Evolutionary conservation across 1,140 invertebrate species (phyloP).

Genomic region (Drosophila erecta): DNA sequence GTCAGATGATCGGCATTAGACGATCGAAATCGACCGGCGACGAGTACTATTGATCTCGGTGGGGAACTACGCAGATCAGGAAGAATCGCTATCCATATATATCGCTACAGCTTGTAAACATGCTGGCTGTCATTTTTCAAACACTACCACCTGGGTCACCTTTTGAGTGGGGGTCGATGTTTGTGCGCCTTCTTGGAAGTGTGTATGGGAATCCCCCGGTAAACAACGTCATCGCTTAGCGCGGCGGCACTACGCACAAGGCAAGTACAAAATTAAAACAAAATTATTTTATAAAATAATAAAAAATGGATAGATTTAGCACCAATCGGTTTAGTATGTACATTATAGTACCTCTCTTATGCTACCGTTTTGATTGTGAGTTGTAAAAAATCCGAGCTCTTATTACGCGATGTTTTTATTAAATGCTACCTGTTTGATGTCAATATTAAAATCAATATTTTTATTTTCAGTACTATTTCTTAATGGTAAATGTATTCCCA

Average conservation of each 20-base stretch:
- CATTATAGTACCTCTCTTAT: too few relatives aligned
- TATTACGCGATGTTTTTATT: too few relatives aligned
- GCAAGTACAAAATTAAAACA: neutral
- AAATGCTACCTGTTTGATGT: too few relatives aligned
- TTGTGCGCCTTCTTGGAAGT: constrained; percentile 31
- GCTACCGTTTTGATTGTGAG: too few relatives aligned
- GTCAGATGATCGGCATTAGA: constrained; percentile 60
- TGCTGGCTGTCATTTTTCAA: neutral
- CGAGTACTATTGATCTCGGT: constrained; percentile 22
- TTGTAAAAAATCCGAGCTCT: too few relatives aligned
- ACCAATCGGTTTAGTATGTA: too few relatives aligned
- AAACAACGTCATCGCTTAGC: constrained; percentile 19
- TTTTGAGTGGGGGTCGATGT: constrained; percentile 27
- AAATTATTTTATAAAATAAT: too few relatives aligned
- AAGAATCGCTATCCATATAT: constrained; percentile 13
- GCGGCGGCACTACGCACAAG: neutral
- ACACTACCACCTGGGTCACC: constrained; percentile 16
- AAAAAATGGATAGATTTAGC: too few relatives aligned
- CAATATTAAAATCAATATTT: too few relatives aligned
- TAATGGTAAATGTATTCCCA: too few relatives aligned
- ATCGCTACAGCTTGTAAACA: constrained; percentile 24
- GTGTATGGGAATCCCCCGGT: constrained; percentile 57
- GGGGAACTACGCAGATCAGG: constrained; percentile 55
- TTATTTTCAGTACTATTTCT: too few relatives aligned
- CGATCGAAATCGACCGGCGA: constrained; percentile 4